Base-by-base conservation (phyloP, 2,113 vertebrate genomes). In the Sylvicapra grimmia region DNA sequence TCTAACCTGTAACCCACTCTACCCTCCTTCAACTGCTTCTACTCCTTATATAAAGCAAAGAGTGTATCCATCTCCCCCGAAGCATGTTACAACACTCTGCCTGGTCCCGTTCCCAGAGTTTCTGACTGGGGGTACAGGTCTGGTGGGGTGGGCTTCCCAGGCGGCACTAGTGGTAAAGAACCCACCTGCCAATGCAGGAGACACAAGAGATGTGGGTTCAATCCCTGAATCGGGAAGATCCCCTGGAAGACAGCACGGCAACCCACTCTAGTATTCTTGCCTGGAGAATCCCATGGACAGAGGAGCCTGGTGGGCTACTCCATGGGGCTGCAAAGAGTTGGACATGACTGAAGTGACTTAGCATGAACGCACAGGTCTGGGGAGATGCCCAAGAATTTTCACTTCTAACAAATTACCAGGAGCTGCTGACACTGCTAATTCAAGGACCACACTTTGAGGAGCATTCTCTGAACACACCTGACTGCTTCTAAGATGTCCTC, bases 21-120 rank as follows among this genome's bases (percentile, higher is more conserved):
- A 36, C 23, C 36, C 7, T 21, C 40, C 25, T 65, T 27, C 5
- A 44, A 47, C 33, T 14, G 18, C 59, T 56, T 36, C 23, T 27
- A 14, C 49, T 77, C 23, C 15, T 83, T 83, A 49, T 51, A 16
- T n/a, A 36, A 58, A 53, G 51, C 2, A 31, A 51, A 44, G 47
- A 3, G 0, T 4, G 23, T 15, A 21, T 29, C 18, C 5, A 58
- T 53, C 86, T 21, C n/a, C 29, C 56, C 8, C 0, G 13, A 3
- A 40, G 33, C 5, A 29, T 58, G 6, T 29, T n/a, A 40, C 54
- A 23, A 61, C 16, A 40, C 61, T 33, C 53, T 47, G 16, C 19
- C 0, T 1, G 29, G 15, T 19, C 49, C 53, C 4, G 1, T 2
- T 8, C 18, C 63, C 40, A 49, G 9, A 33, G 40, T 1, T 80